Evolutionary conservation across 2,888 invertebrate species (phyloP).

Genomic region (Dilophus febrilis): DNA sequence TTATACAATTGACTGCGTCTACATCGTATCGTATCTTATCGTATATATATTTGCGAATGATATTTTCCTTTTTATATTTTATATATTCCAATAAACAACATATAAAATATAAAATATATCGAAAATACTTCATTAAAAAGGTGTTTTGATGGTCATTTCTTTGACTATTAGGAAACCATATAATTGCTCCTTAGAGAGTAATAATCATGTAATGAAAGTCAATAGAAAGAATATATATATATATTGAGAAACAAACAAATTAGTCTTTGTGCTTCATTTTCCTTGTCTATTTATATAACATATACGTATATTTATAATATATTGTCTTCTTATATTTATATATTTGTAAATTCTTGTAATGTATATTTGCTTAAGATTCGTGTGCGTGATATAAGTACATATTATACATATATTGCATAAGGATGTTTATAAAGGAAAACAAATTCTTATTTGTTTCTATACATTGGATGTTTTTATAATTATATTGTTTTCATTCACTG

Average conservation of each 20-base stretch:
- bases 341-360: no score
- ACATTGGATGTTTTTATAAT: no score
- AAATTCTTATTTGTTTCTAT: no score
- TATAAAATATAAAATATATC: background rate
- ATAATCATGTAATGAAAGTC: conserved; percentile 8
- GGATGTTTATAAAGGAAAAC: no score
- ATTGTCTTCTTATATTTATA: no score
- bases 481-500: no score
- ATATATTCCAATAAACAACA: background rate
- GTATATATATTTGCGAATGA: background rate
- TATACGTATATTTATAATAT: background rate
- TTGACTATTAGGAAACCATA: conserved; percentile 10
- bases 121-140: conserved; percentile 12
- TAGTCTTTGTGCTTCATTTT: conserved; percentile 1
- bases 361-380: no score
- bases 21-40: background rate
- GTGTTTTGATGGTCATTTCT: conserved; percentile 11
- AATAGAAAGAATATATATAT: conserved; percentile 5
- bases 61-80: background rate
- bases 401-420: no score
- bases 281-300: background rate
- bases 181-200: conserved; percentile 11
- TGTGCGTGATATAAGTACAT: no score
- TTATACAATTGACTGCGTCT: conserved; percentile 5
- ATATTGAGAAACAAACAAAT: no score